A percentile compares a stretch with the other conserved stretches of the same genome.
Conservation (phyloP, 2,797 vertebrate genomes). For the Sciurus carolinensis region DNA sequence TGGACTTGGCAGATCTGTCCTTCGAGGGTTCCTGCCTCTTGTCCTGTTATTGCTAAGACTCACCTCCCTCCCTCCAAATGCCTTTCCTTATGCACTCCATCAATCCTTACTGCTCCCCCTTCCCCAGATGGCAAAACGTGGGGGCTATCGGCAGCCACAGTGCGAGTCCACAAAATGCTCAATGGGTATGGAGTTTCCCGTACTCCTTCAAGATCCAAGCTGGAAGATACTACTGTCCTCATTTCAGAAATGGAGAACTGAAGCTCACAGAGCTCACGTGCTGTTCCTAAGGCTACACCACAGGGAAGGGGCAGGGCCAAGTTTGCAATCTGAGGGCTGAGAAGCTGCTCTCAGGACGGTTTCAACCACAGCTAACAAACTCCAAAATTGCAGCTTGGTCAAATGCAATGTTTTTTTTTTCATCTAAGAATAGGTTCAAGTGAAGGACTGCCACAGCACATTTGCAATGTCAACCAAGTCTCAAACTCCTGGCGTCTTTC, state of each 20-base stretch:
- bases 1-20: background rate
- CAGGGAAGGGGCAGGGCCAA: background rate
- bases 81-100: background rate
- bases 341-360: too few species aligned
- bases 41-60: background rate
- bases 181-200: background rate
- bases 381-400: background rate
- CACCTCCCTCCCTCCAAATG: background rate
- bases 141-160: too few species aligned
- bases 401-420: background rate
- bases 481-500: background rate
- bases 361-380: background rate
- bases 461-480: accelerated
- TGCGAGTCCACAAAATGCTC: background rate
- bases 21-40: background rate
- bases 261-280: background rate
- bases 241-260: background rate
- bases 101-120: too few species aligned
- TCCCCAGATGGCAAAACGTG: background rate
- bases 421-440: background rate
- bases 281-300: background rate
- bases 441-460: background rate
- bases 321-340: accelerated
- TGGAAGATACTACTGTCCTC: background rate
- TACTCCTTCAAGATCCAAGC: background rate